These are phyloP conservation scores for Eupithecia exiguata DNA, from an alignment of 2,888 invertebrate species.

Conservation along the genomic window DNA sequence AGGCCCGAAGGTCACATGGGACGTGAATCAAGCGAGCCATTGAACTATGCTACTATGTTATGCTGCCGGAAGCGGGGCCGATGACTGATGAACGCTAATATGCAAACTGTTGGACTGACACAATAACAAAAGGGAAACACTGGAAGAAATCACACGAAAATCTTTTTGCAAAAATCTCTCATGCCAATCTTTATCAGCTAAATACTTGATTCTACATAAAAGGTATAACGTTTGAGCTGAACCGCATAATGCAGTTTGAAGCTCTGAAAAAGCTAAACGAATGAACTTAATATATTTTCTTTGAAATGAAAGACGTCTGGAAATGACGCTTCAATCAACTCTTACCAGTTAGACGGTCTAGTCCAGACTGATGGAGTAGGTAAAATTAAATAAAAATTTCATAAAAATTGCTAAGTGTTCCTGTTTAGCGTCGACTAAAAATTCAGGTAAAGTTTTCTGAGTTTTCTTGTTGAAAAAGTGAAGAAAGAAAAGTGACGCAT, in stretches of 20 bases:
- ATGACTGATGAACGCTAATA: conserved; percentile 73
- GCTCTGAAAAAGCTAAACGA: not conserved
- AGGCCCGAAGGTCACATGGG: conserved; percentile 67
- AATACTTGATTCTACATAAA: not conserved
- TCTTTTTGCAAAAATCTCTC: not conserved
- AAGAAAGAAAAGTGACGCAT: not conserved
- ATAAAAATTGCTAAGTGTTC: not conserved
- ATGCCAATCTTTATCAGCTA: not conserved
- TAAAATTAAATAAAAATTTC: not conserved
- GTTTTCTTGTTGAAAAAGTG: not conserved
- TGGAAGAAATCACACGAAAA: not conserved
- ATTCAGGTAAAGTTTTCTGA: not conserved
- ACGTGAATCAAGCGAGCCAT: conserved; percentile 61
- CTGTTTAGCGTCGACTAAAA: not conserved
- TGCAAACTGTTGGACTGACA: conserved; percentile 55
- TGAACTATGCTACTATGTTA: conserved; percentile 76
- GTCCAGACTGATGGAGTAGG: not conserved
- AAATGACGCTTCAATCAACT: not conserved
- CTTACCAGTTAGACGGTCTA: not conserved
- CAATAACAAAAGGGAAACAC: conserved; percentile 16
- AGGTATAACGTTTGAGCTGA: not conserved
- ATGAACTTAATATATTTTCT: not conserved
- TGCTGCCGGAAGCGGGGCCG: conserved; percentile 75
- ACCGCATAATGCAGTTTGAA: conserved; percentile 5
- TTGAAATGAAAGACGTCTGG: not conserved